phyloP scores from a whole-genome alignment of 2,797 vertebrate genomes.

The Halcyon smyrnensis region DNA sequence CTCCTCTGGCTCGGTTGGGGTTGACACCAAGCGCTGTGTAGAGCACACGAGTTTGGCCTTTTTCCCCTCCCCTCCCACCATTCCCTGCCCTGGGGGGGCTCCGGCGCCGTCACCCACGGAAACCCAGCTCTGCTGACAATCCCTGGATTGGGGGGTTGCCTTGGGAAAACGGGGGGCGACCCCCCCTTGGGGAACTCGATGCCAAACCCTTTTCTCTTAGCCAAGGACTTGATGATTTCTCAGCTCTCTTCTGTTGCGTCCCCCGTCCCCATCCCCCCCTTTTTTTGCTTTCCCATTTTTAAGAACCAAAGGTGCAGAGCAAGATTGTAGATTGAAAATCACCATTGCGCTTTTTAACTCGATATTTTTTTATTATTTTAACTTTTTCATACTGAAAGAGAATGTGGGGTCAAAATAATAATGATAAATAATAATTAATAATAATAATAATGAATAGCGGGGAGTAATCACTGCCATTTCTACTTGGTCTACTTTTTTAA shows the following conservation, averaged over 20 bases:
- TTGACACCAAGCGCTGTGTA: not conserved
- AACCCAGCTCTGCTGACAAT: not conserved
- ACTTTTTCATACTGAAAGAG: slow-evolving; percentile 84
- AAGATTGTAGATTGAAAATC: slow-evolving; percentile 73
- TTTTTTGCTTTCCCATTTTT: slow-evolving; percentile 63
- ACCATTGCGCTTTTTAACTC: slow-evolving; percentile 74
- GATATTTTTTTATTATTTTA: slow-evolving; percentile 81
- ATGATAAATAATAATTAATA: not conserved
- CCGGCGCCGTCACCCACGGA: not conserved
- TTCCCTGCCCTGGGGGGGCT: not conserved
- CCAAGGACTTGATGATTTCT: slow-evolving; percentile 29
- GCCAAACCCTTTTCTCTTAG: not conserved
- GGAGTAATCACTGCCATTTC: slow-evolving; percentile 94
- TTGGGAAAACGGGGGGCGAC: not conserved
- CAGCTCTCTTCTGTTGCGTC: slow-evolving; percentile 10
- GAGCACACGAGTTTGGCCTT: slow-evolving; percentile 10
- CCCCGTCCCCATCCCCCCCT: not conserved
- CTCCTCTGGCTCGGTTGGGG: not conserved
- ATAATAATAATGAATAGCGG: slow-evolving; percentile 27
- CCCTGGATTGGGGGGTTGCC: not conserved
- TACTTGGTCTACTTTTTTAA: slow-evolving; percentile 91
- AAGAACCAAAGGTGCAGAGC: slow-evolving; percentile 80
- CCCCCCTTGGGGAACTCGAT: not conserved
- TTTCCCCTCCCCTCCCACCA: not conserved
- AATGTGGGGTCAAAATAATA: slow-evolving; percentile 75